phyloP scores from a whole-genome alignment of 2,888 invertebrate genomes.

The Idaea aversata region DNA sequence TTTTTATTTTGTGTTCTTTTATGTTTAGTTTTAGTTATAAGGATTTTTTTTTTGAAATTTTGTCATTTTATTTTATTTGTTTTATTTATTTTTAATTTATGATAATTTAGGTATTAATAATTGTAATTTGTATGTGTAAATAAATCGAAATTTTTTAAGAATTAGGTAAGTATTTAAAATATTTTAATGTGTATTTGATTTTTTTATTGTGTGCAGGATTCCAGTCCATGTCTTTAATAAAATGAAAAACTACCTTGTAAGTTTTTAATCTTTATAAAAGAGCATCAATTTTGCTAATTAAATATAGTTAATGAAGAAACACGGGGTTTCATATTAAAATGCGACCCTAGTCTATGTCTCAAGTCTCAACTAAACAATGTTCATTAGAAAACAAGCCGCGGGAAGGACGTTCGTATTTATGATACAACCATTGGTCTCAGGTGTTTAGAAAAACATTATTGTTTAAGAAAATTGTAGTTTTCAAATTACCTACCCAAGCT shows the following conservation, averaged over 20 bases:
- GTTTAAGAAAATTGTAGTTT: not conserved
- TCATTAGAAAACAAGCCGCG: conserved; percentile 4
- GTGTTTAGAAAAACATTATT: not conserved
- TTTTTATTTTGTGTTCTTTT: too few species aligned
- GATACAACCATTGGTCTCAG: not conserved
- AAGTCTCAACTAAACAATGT: conserved; percentile 9
- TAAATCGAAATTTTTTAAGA: too few species aligned
- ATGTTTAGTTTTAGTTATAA: too few species aligned
- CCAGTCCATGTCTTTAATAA: not conserved
- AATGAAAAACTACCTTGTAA: not conserved
- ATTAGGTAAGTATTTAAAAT: too few species aligned
- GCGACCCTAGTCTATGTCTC: conserved; percentile 22
- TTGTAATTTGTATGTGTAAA: too few species aligned
- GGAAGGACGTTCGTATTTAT: not conserved
- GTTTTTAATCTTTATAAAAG: not conserved
- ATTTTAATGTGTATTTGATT: too few species aligned
- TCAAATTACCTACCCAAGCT: too few species aligned
- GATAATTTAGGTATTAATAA: too few species aligned
- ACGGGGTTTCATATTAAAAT: conserved; percentile 34
- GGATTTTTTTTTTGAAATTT: too few species aligned
- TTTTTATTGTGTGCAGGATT: not conserved
- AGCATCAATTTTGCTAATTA: conserved; percentile 37
- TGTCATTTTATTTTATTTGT: too few species aligned
- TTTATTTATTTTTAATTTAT: too few species aligned
- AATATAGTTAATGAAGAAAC: conserved; percentile 41